Percentiles rank a stretch among this genome's conserved stretches.
These are phyloP conservation scores for Rhingia campestris DNA, from an alignment of 2,888 invertebrate genomes.

Conservation along the genomic window DNA sequence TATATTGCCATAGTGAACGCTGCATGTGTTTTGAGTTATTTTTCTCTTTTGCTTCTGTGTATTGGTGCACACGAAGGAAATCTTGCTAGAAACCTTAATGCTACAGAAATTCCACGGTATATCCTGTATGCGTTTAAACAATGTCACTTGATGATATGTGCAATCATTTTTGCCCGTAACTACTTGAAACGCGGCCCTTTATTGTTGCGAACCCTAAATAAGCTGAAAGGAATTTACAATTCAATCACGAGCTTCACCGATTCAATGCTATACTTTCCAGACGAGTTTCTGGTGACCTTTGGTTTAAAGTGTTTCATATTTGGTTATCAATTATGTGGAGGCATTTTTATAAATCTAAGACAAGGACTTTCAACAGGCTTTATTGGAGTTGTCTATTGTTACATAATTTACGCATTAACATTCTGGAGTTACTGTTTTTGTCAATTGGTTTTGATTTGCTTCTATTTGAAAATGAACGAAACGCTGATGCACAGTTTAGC, in stretches of 20 bases:
- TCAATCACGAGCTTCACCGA: not conserved
- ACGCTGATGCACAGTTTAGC: not conserved
- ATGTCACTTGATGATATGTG: not conserved
- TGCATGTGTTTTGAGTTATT: no score
- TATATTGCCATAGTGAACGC: not conserved
- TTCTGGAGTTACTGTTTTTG: not conserved
- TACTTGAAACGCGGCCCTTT: not conserved
- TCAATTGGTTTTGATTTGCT: conserved; percentile 12
- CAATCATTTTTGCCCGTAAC: not conserved
- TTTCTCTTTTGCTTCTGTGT: no score
- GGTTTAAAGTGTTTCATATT: not conserved
- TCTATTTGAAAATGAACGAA: conserved; percentile 8
- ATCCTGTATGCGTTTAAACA: no score
- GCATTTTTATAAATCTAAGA: not conserved
- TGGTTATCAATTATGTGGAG: not conserved
- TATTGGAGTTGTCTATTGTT: not conserved
- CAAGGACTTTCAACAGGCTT: not conserved
- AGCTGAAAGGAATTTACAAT: not conserved
- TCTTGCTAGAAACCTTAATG: no score
- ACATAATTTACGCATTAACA: not conserved
- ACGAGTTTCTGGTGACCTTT: not conserved
- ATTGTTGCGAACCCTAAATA: not conserved
- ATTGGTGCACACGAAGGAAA: no score
- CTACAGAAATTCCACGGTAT: no score
- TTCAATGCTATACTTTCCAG: not conserved